Evolutionary conservation across 2,888 invertebrate species (phyloP).

Genomic region (Phymatocera aterrima): DNA sequence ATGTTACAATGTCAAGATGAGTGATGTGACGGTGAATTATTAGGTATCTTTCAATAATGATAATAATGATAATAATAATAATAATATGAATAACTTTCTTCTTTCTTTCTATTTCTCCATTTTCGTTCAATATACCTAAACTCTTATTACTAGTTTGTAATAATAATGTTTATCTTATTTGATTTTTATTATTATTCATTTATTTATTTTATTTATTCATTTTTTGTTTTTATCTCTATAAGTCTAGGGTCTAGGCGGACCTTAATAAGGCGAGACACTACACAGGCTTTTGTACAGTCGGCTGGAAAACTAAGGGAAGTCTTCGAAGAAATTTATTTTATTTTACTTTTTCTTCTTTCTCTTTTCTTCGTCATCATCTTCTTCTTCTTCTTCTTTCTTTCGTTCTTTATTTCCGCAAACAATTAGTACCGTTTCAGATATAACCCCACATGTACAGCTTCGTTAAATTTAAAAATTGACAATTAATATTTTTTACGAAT

Average conservation of each 20-base stretch:
- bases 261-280: conserved; percentile 71
- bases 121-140: conserved; percentile 59
- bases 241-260: conserved; percentile 68
- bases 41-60: conserved; percentile 34
- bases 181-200: conserved; percentile 54
- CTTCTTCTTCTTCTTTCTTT: conserved; percentile 33
- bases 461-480: neutral
- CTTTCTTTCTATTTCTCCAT: conserved; percentile 55
- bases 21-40: conserved; percentile 40
- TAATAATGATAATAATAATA: conserved; percentile 24
- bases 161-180: conserved; percentile 72
- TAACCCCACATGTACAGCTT: conserved; percentile 27
- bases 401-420: neutral
- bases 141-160: conserved; percentile 67
- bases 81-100: conserved; percentile 43
- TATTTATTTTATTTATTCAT: conserved; percentile 56
- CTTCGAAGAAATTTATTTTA: conserved; percentile 54
- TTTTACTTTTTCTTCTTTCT: conserved; percentile 24
- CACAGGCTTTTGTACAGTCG: conserved; percentile 71
- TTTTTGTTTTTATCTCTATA: conserved; percentile 60
- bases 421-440: conserved; percentile 6
- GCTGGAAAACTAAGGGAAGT: conserved; percentile 69
- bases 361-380: neutral
- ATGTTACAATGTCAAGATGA: conserved; percentile 54
- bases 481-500: too few relatives aligned